These are phyloP conservation scores for Molanna angustata DNA, from an alignment of 2,888 invertebrate species.

Conservation along the genomic window DNA sequence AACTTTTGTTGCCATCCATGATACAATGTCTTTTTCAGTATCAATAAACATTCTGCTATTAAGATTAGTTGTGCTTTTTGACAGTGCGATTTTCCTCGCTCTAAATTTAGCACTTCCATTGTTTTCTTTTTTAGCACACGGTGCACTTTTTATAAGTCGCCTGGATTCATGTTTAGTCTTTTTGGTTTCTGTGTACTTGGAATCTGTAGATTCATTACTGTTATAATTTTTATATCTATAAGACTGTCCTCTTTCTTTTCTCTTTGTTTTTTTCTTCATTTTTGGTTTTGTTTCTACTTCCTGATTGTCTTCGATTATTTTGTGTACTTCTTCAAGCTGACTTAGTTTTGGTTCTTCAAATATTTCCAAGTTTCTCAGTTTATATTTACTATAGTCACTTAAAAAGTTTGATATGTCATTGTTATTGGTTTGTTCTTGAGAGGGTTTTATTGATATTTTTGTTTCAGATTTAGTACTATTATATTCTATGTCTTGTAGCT, in stretches of 20 bases:
- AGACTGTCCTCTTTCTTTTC: conserved; percentile 13
- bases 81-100: conserved; percentile 28
- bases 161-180: conserved; percentile 17
- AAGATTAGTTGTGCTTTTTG: conserved; percentile 27
- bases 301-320: conserved; percentile 5
- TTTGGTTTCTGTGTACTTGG: conserved; percentile 14
- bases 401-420: conserved; percentile 18
- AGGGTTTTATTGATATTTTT: no score
- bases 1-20: conserved; percentile 52
- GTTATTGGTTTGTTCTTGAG: no score
- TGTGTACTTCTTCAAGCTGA: background rate
- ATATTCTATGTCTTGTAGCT: conserved; percentile 28
- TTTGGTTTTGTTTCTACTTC: conserved; percentile 11
- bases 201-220: conserved; percentile 18
- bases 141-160: conserved; percentile 21
- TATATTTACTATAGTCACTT: conserved; percentile 18
- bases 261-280: conserved; percentile 26
- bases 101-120: conserved; percentile 24
- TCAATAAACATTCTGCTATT: conserved; percentile 33
- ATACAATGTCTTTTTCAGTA: conserved; percentile 51
- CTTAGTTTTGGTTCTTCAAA: background rate
- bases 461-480: no score
- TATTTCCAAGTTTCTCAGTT: conserved; percentile 12
- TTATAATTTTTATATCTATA: conserved; percentile 17
- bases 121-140: conserved; percentile 17